phyloP scores from a whole-genome alignment of 2,797 vertebrate genomes.

The Bryconaethiops microstoma region DNA sequence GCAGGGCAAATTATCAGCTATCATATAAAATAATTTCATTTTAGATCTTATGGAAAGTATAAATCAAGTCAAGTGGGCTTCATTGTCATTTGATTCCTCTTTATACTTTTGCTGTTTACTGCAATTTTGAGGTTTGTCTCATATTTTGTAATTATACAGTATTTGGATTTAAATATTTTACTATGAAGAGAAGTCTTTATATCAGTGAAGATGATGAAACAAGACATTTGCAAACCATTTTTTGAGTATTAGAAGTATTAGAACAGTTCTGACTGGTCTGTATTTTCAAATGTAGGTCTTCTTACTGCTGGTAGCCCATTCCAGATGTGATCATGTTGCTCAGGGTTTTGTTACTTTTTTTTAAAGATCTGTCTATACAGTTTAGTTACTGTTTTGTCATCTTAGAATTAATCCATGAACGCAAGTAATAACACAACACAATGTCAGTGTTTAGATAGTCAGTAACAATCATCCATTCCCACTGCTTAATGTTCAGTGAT shows the following conservation, averaged over 20 bases:
- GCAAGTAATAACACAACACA: not conserved
- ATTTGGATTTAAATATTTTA: not conserved
- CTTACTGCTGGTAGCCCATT: not conserved
- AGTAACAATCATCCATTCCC: not conserved
- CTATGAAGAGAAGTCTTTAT: not conserved
- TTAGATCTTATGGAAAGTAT: too few species aligned
- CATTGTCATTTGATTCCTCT: too few species aligned
- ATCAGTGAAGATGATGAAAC: not conserved
- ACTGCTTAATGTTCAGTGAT: constrained; percentile 4
- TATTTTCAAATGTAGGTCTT: not conserved
- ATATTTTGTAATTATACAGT: not conserved
- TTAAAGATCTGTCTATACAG: not conserved
- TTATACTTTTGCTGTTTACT: too few species aligned
- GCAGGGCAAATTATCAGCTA: not conserved
- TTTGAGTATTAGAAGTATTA: not conserved
- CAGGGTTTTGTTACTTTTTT: too few species aligned
- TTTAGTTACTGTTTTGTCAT: not conserved
- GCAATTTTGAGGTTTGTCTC: too few species aligned
- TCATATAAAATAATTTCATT: not conserved
- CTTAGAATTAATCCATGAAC: not conserved
- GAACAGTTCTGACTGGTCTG: not conserved
- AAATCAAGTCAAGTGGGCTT: too few species aligned
- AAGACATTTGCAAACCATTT: not conserved
- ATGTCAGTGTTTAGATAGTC: not conserved
- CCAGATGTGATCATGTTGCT: not conserved